Conservation (phyloP, 2,888 invertebrate genomes). For the Pteria penguin region DNA sequence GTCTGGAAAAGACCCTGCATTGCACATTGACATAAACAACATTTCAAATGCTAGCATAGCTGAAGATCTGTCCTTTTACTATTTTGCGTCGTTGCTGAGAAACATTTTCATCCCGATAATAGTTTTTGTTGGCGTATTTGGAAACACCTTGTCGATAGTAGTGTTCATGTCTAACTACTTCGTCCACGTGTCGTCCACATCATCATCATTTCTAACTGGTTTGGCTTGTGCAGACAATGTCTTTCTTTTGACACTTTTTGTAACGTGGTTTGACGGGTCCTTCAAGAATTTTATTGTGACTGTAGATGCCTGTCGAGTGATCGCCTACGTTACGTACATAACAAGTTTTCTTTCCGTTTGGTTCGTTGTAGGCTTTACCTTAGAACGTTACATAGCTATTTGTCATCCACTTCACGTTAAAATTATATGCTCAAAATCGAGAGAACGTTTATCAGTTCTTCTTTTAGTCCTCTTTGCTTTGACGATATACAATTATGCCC, state of each 20-base stretch:
- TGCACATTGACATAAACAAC: no score
- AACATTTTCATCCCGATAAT: slow-evolving; percentile 83
- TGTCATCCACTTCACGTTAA: slow-evolving; percentile 85
- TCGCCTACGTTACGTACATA: slow-evolving; percentile 81
- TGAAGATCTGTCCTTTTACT: slow-evolving; percentile 3
- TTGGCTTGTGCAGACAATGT: slow-evolving; percentile 84
- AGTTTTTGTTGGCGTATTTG: slow-evolving; percentile 86
- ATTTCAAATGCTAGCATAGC: no score
- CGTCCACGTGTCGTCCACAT: slow-evolving; percentile 82
- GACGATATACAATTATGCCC: slow-evolving; percentile 60
- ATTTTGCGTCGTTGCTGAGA: neutral
- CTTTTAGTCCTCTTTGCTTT: slow-evolving; percentile 47
- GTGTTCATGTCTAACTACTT: slow-evolving; percentile 87
- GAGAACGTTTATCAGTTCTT: slow-evolving; percentile 59
- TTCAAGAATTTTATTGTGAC: slow-evolving; percentile 56
- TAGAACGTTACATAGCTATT: slow-evolving; percentile 91
- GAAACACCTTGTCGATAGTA: slow-evolving; percentile 87
- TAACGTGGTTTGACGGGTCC: slow-evolving; percentile 64
- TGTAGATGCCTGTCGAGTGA: slow-evolving; percentile 83
- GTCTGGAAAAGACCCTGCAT: no score
- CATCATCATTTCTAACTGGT: slow-evolving; percentile 88
- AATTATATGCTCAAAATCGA: slow-evolving; percentile 56
- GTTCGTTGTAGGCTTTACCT: slow-evolving; percentile 91
- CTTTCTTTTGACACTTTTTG: slow-evolving; percentile 83
- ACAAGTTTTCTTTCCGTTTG: slow-evolving; percentile 89